Base-by-base conservation (phyloP, 2,797 vertebrate species). In the Hyperoplus immaculatus region DNA sequence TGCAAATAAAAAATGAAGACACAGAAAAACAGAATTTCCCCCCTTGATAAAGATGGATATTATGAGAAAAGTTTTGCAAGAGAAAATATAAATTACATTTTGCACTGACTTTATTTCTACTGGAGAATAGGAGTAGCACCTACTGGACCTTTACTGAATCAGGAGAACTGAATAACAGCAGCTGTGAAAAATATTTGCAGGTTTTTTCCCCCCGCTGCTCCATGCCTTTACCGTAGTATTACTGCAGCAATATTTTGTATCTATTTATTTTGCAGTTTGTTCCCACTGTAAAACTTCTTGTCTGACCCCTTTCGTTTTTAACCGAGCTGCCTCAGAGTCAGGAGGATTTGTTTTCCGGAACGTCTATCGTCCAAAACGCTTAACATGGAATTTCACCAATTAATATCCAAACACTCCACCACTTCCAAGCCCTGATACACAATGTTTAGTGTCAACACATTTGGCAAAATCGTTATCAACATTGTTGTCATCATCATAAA, bases 401-500 rank as follows among this genome's bases (percentile, higher is more conserved):
- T 38, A 78, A 84, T 5, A 79, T 71, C 57, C 80, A 87, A 85
- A 85, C 87, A 82, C 87, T 75, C 71, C 80, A 82, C 55, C 83
- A 81, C 86, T 75, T 56, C 60, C 81, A 74, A 82, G 72, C 82
- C 89, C 85, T 77, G 75, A 85, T 81, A 68, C 81, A 86, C 77
- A 60, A 49, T 55, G 74, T 90, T 88, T 85, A 88, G 88, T 90
- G 82, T 92, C 76, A 70, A 89, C 81, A 93, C 87, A 85, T 93
- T 93, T 93, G 90, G 90, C 90, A 92, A 92, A 29, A 59, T 59
- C 15, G 39, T 59, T 13, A 56, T 53, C 50, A 88, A 87, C 29
- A 11, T 90, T 76, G 65, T 85, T 53, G 68, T 87, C 68, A 73
- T 89, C 68, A 49, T 93, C 73, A 73, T 88, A 88, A 91, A 89